phyloP scores from a whole-genome alignment of 2,888 invertebrate species.

The Branchipolynoe longqiensis region DNA sequence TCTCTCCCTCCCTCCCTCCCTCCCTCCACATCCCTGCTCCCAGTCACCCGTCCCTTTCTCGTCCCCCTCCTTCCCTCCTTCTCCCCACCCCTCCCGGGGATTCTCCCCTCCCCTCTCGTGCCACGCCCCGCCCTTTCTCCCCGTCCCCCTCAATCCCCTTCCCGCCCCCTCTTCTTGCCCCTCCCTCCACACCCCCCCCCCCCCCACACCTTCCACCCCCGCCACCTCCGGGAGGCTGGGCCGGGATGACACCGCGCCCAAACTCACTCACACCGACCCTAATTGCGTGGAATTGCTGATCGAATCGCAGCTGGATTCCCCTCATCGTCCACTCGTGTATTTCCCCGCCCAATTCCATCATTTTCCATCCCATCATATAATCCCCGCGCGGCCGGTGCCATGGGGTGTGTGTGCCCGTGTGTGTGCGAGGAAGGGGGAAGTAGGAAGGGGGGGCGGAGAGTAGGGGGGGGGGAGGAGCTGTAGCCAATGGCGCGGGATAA shows the following conservation, averaged over 20 bases:
- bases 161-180: not conserved
- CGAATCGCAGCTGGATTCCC: slow-evolving; percentile 38
- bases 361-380: not conserved
- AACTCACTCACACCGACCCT: slow-evolving; percentile 42
- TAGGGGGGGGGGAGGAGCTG: not conserved
- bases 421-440: not conserved
- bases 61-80: not conserved
- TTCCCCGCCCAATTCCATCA: slow-evolving; percentile 22
- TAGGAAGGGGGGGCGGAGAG: too few species aligned
- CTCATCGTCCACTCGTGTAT: slow-evolving; percentile 27
- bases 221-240: too few species aligned
- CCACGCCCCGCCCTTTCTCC: not conserved
- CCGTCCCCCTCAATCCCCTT: not conserved
- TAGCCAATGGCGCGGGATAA: not conserved
- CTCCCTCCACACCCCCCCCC: not conserved
- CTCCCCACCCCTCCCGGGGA: not conserved
- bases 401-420: not conserved
- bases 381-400: not conserved
- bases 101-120: not conserved
- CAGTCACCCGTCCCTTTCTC: too few species aligned
- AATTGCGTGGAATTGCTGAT: slow-evolving; percentile 48
- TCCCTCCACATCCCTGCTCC: too few species aligned
- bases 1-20: too few species aligned
- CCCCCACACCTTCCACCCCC: slow-evolving; percentile 5
- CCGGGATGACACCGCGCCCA: slow-evolving; percentile 37